Conservation (phyloP, 2,797 vertebrate genomes). For the Setipinna tenuifilis region DNA sequence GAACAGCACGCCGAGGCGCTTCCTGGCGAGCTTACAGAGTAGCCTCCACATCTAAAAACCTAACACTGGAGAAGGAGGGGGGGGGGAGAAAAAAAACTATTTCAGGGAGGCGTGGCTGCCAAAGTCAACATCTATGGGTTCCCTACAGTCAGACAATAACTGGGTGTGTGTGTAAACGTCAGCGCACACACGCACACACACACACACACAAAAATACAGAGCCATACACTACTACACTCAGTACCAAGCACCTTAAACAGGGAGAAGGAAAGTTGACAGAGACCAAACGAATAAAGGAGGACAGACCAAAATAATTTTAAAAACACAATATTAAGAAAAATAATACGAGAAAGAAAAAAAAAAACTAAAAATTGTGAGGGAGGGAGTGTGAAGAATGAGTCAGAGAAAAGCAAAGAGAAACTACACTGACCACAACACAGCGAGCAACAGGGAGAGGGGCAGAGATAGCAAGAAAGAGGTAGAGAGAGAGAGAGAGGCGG, state of each 20-base stretch:
- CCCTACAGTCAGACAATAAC: slow-evolving; percentile 15
- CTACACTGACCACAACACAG: neutral
- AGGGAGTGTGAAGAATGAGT: neutral
- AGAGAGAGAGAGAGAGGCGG: neutral
- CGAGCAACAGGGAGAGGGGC: neutral
- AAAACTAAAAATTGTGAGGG: no score
- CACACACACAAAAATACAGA: neutral
- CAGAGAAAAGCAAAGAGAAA: neutral
- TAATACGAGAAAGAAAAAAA: no score
- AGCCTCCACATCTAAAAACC: neutral
- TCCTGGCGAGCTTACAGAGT: neutral
- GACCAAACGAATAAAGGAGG: no score
- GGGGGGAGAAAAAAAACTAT: neutral
- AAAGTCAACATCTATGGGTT: neutral
- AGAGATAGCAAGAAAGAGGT: neutral
- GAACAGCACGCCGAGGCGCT: neutral
- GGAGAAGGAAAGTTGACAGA: neutral
- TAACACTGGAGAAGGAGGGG: neutral
- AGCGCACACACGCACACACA: neutral
- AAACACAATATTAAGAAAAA: no score
- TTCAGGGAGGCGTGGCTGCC: slow-evolving; percentile 1
- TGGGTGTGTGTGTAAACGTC: neutral
- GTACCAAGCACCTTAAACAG: neutral
- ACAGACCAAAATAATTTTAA: no score
- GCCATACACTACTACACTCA: neutral